Evolutionary conservation across 2,797 vertebrate species (phyloP), one percentile per base, ranked within the genome.

Genomic region (Sciurus vulgaris): DNA sequence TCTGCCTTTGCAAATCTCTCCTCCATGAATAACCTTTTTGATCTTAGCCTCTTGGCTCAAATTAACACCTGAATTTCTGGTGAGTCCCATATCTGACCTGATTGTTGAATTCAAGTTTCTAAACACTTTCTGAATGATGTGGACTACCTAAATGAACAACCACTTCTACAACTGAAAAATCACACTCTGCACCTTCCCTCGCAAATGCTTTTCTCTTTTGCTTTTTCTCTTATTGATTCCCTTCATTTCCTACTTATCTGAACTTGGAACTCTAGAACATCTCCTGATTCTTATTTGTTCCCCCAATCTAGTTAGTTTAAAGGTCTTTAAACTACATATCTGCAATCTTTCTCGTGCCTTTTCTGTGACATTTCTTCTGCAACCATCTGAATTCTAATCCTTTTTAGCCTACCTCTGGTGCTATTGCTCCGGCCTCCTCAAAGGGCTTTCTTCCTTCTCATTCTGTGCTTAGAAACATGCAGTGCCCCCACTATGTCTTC

Each of bases 171-270:
- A 41, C 28, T 33, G 44, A 91, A 54, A 59, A 77, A 51, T 65
- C 41, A 18, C 33, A 69, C 41, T 94, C 69, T 12, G 8, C 3
- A 51, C 7, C 30, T 82, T 44, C 2, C 35, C 38, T 28, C 59
- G 76, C 18, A 30, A 20, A 28, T 49, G 24, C 70, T 35, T 56
- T 9, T 83, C 33, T 81, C 14, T 73, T 73, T 56, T 67, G 85
- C 76, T 69, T 38, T 87, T 63, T 56, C 49, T 88, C 26, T 83
- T 65, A 51, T 7, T 47, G 38, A 47, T 61, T 67, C 38, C 38
- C 44, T 86, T 95, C 8, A 78, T 81, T 65, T 44, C 41, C 72
- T 94, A 3, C 35, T 63, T 91, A 69, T 88, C n/a, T 44, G 73
- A 28, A 89, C 6, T 47, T 91, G 74, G 73, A 74, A 77, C 44